phyloP scores from a whole-genome alignment of 2,888 invertebrate genomes.

The Adelphocoris suturalis region DNA sequence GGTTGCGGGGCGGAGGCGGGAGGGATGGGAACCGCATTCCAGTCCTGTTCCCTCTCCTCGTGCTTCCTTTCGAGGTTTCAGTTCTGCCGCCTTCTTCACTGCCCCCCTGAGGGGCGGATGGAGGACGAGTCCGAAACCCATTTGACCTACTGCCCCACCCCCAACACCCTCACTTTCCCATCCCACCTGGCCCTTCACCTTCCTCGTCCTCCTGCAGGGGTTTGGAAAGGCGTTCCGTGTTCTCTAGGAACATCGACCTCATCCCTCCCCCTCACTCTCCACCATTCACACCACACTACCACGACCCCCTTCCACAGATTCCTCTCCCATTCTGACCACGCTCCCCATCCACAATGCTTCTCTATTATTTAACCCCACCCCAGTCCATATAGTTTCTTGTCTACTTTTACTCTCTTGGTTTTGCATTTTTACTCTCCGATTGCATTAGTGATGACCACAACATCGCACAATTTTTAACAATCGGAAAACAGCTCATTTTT shows the following conservation, averaged over 20 bases:
- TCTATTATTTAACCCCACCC: background rate
- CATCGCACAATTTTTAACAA: too few species aligned
- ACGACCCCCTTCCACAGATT: background rate
- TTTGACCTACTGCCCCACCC: background rate
- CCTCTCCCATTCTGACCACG: constrained; percentile 10
- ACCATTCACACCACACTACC: too few species aligned
- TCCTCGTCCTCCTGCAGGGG: background rate
- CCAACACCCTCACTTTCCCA: background rate
- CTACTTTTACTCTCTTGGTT: too few species aligned
- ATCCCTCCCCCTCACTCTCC: too few species aligned
- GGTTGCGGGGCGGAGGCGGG: background rate
- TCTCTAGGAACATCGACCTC: constrained; percentile 19
- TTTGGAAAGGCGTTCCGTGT: background rate
- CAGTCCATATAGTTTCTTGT: background rate
- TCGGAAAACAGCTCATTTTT: too few species aligned
- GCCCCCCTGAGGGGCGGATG: background rate
- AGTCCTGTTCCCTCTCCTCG: background rate
- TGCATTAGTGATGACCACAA: too few species aligned
- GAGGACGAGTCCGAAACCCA: background rate
- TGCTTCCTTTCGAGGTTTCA: background rate
- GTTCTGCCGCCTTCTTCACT: background rate
- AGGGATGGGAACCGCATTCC: background rate
- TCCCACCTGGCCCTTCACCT: too few species aligned
- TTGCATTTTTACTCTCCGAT: too few species aligned
- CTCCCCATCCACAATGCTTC: background rate